Conservation (phyloP, 2,797 vertebrate genomes). For the Rhinoraja longicauda region DNA sequence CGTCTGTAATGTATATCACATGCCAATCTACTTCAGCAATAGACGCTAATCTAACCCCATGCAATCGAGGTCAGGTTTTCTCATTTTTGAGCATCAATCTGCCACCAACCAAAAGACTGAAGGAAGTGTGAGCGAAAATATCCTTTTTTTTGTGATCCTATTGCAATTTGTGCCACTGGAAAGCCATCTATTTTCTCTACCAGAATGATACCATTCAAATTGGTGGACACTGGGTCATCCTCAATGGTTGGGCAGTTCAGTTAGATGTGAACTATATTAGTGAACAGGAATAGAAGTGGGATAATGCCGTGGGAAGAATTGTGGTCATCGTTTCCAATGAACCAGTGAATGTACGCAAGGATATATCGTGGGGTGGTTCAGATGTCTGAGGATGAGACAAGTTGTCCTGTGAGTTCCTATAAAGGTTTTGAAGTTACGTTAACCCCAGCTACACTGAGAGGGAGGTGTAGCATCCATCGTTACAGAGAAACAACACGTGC, state of each 20-base stretch:
- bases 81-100: not conserved
- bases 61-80: not conserved
- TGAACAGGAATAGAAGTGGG: not conserved
- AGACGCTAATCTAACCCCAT: not conserved
- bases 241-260: not conserved
- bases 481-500: no score
- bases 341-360: not conserved
- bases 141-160: not conserved
- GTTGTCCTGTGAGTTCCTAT: not conserved
- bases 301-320: not conserved
- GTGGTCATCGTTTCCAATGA: not conserved
- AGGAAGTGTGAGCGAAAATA: not conserved
- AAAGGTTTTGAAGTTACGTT: no score
- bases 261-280: no score
- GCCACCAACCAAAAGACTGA: not conserved
- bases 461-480: no score
- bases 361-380: not conserved
- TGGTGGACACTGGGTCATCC: not conserved
- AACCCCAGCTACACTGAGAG: no score
- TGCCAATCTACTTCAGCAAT: constrained; percentile 4
- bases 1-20: not conserved
- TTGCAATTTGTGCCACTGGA: not conserved
- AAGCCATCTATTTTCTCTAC: not conserved
- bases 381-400: not conserved
- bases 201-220: not conserved